These are phyloP conservation scores for Copidosoma floridanum DNA, from an alignment of 1,140 invertebrate species.

Conservation along the genomic window DNA sequence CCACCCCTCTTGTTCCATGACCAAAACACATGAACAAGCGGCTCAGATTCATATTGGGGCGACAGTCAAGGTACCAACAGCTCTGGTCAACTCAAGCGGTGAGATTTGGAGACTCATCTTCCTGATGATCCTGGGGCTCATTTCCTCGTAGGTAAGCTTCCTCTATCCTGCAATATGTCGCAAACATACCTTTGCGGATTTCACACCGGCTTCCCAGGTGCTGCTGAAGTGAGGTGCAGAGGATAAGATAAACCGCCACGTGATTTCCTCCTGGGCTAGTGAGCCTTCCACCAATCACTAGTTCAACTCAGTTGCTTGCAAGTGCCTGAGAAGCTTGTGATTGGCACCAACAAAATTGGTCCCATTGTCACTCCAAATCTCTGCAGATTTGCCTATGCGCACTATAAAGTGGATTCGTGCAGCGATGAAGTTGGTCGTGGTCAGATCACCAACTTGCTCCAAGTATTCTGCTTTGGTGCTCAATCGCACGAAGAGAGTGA, in stretches of 20 bases:
- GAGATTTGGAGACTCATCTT: no score
- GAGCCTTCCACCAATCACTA: background rate
- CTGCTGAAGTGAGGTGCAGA: background rate
- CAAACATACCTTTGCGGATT: background rate
- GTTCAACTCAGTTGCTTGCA: background rate
- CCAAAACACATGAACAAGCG: no score
- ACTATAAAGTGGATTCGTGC: slow-evolving; percentile 6
- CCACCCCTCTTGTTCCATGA: no score
- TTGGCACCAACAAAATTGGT: slow-evolving; percentile 17
- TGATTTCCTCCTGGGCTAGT: background rate
- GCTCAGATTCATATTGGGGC: no score
- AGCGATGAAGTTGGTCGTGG: background rate
- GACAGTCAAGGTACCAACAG: no score
- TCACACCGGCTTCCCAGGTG: slow-evolving; percentile 1
- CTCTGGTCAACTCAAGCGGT: no score
- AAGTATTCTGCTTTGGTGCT: background rate
- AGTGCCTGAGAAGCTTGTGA: background rate
- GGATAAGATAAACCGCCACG: background rate
- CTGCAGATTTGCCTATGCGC: background rate
- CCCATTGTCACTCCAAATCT: slow-evolving; percentile 11
- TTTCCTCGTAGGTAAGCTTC: background rate
- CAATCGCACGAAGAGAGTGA: background rate
- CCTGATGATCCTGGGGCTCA: no score
- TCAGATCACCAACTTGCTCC: background rate
- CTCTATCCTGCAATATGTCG: background rate